Evolutionary conservation across 2,797 vertebrate species (phyloP).

Genomic region (Otolemur crassicaudatus): DNA sequence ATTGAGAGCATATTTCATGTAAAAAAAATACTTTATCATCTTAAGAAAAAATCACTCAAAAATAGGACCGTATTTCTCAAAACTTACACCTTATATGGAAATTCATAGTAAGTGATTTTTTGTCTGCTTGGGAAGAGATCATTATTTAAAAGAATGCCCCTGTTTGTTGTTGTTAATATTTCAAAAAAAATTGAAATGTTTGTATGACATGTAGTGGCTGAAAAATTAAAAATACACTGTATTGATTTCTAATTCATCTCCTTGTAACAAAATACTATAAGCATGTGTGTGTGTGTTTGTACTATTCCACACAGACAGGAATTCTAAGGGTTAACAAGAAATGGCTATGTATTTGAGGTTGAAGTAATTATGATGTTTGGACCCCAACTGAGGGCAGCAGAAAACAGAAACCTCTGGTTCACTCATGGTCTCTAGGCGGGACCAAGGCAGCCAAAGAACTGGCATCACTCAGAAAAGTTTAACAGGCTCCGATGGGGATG

Average conservation of each 20-base stretch:
- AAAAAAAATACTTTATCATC: constrained; percentile 22
- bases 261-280: background rate
- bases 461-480: background rate
- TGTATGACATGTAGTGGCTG: background rate
- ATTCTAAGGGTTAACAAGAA: background rate
- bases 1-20: constrained; percentile 19
- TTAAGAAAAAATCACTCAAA: constrained; percentile 21
- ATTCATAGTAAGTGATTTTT: constrained; percentile 23
- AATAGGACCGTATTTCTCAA: background rate
- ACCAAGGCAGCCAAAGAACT: background rate
- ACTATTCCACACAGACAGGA: background rate
- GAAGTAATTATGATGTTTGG: background rate
- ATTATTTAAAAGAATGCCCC: background rate
- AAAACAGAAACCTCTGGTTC: background rate
- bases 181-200: constrained; percentile 38
- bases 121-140: background rate
- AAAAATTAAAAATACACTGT: background rate
- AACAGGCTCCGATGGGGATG: no score
- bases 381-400: background rate
- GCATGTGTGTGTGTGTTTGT: background rate
- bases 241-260: background rate
- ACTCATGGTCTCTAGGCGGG: background rate
- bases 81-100: background rate
- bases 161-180: background rate
- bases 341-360: background rate